Evolutionary conservation across 2,113 vertebrate genomes (phyloP).

Genomic region (Boulengeromyrus knoepffleri): DNA sequence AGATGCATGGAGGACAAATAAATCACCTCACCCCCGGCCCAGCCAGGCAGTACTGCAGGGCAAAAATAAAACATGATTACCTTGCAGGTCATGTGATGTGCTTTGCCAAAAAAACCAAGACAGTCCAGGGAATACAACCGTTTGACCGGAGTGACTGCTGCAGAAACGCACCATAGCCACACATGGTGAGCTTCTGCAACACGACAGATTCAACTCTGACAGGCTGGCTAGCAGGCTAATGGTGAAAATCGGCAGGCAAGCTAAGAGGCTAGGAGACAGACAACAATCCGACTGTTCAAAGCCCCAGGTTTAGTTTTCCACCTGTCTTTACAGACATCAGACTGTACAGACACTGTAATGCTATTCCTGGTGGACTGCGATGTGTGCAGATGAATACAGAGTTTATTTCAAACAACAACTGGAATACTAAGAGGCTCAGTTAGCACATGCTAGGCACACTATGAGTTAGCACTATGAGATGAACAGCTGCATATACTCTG

Average conservation of each 20-base stretch:
- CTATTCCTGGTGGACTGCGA: not conserved
- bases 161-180: not conserved
- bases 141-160: not conserved
- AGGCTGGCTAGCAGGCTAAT: not conserved
- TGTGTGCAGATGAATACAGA: not conserved
- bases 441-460: not conserved
- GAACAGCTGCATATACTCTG: not conserved
- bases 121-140: not conserved
- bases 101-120: not conserved
- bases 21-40: not conserved
- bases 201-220: not conserved
- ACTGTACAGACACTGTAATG: not conserved
- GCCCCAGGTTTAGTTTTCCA: not conserved
- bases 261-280: not conserved
- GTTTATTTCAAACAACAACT: not conserved
- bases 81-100: not conserved
- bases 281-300: not conserved
- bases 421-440: not conserved
- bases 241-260: too few relatives aligned
- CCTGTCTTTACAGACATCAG: not conserved
- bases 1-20: not conserved
- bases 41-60: not conserved
- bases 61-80: constrained; percentile 1
- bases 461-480: not conserved
- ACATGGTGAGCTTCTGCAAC: not conserved